These are phyloP conservation scores for Ephialtes manifestator DNA, from an alignment of 2,888 invertebrate species.

Conservation along the genomic window DNA sequence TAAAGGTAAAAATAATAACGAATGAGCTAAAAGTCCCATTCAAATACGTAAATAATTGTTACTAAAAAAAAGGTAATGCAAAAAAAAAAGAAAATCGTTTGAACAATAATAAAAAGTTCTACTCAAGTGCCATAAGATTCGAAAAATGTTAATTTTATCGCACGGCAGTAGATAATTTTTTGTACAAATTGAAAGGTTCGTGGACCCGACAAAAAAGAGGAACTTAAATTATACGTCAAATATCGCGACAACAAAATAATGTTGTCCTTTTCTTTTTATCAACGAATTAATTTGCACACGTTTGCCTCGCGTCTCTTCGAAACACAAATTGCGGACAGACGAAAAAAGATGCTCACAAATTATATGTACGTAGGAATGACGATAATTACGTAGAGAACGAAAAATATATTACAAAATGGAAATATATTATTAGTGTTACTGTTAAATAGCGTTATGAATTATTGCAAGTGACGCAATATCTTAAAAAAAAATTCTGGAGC, in stretches of 20 bases:
- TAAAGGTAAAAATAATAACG: background rate
- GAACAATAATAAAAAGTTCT: background rate
- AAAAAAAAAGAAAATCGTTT: conserved; percentile 14
- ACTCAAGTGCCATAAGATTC: conserved; percentile 21
- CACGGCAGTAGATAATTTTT: background rate
- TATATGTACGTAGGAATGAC: conserved; percentile 73
- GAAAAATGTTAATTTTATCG: conserved; percentile 6
- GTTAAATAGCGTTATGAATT: conserved; percentile 25
- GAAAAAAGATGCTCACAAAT: conserved; percentile 76
- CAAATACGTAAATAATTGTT: background rate
- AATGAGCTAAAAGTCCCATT: background rate
- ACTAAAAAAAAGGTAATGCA: background rate
- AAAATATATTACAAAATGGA: background rate
- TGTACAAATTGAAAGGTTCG: conserved; percentile 12
- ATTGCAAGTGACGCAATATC: conserved; percentile 3
- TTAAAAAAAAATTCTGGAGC: conserved; percentile 27
- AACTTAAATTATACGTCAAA: background rate
- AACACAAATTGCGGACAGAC: conserved; percentile 5
- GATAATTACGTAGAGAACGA: conserved; percentile 74
- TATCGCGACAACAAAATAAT: background rate
- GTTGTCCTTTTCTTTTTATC: background rate
- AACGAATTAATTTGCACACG: conserved; percentile 5
- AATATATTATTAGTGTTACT: conserved; percentile 12
- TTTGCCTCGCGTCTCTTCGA: conserved; percentile 6
- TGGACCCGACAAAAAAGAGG: background rate